Percentiles rank a stretch among this genome's conserved stretches.
Conservation (phyloP, 1,140 invertebrate species). For the Drosophila melanogaster region DNA sequence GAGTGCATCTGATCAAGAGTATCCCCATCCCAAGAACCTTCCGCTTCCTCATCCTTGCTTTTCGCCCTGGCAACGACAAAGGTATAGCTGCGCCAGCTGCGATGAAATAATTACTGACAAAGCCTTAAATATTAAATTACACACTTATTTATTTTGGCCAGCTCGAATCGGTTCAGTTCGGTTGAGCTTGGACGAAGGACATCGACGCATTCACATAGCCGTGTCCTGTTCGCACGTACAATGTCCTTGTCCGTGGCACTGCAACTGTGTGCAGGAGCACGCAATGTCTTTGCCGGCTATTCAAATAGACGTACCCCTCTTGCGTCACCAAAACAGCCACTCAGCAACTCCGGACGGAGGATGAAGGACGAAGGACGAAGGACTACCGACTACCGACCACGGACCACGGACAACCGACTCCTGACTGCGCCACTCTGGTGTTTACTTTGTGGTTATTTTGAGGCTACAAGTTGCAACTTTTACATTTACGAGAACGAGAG, state of each 20-base stretch:
- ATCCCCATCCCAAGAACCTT: not conserved
- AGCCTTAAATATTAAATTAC: slow-evolving; percentile 81
- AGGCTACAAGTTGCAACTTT: slow-evolving; percentile 81
- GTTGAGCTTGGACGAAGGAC: slow-evolving; percentile 28
- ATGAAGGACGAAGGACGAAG: not conserved
- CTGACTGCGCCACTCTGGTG: slow-evolving; percentile 65
- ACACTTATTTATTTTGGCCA: slow-evolving; percentile 76
- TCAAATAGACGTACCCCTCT: slow-evolving; percentile 69
- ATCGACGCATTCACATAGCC: slow-evolving; percentile 29
- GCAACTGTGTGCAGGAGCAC: slow-evolving; percentile 44
- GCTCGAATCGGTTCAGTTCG: slow-evolving; percentile 14
- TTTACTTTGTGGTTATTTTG: slow-evolving; percentile 83
- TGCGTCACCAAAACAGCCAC: slow-evolving; percentile 5
- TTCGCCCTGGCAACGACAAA: slow-evolving; percentile 35
- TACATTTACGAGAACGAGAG: slow-evolving; percentile 62
- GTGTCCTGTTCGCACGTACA: slow-evolving; percentile 44
- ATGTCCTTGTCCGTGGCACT: slow-evolving; percentile 41
- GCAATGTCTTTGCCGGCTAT: slow-evolving; percentile 66
- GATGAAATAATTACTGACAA: slow-evolving; percentile 79
- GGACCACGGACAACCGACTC: slow-evolving; percentile 6
- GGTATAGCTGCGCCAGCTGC: slow-evolving; percentile 55
- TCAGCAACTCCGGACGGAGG: not conserved
- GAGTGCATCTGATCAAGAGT: slow-evolving; percentile 15
- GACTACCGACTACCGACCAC: slow-evolving; percentile 2
- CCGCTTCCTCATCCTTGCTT: not conserved